Conservation (phyloP, 2,113 vertebrate species). For the Plecturocebus donacophilus region DNA sequence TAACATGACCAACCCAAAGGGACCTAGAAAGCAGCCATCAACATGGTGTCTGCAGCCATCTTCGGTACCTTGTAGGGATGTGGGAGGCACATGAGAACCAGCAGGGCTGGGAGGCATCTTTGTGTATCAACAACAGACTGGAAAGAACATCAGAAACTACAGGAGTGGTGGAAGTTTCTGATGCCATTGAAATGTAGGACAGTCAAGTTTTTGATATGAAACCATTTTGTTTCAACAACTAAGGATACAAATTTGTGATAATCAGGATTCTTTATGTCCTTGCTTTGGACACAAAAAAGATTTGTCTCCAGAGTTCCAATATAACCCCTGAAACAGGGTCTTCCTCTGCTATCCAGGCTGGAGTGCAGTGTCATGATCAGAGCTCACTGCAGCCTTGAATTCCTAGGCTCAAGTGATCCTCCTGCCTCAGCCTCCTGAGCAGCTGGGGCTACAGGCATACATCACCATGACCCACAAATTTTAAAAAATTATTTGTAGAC, state of each 20-base stretch:
- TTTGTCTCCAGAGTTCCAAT: not conserved
- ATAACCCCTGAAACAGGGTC: not conserved
- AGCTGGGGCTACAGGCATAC: too few species aligned
- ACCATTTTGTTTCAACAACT: not conserved
- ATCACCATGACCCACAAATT: too few species aligned
- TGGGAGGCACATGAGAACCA: not conserved
- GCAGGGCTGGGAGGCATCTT: not conserved
- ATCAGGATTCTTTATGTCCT: not conserved
- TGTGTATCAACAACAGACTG: not conserved
- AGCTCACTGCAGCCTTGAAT: too few species aligned
- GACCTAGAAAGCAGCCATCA: not conserved
- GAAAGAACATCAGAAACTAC: not conserved
- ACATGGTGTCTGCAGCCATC: not conserved
- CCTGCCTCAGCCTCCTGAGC: too few species aligned
- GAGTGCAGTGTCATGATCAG: too few species aligned
- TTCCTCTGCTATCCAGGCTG: too few species aligned
- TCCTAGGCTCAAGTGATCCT: too few species aligned
- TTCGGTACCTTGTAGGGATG: not conserved
- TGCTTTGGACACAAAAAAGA: conserved; percentile 10
- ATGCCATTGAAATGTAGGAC: not conserved
- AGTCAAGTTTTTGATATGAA: not conserved
- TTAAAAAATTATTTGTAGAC: too few species aligned
- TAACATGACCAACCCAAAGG: not conserved
- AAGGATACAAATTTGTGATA: not conserved
- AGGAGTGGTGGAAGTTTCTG: not conserved